phyloP scores from a whole-genome alignment of 2,113 vertebrate species.

The Zosterops pallidus region DNA sequence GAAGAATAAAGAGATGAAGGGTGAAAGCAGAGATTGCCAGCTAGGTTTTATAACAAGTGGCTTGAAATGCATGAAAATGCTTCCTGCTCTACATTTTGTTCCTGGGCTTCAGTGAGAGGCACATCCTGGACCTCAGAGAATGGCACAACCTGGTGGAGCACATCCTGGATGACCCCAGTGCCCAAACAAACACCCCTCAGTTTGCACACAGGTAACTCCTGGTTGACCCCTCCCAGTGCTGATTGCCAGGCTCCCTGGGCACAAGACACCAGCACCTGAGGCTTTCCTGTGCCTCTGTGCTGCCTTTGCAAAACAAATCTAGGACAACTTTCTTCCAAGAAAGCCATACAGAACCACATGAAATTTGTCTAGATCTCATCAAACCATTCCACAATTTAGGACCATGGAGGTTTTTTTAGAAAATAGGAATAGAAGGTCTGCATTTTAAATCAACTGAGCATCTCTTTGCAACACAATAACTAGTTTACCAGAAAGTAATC shows the following conservation, averaged over 20 bases:
- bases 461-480: neutral
- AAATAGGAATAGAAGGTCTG: neutral
- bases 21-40: neutral
- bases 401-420: neutral
- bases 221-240: accelerated
- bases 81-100: neutral
- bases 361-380: neutral
- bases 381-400: neutral
- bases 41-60: neutral
- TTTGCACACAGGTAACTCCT: neutral
- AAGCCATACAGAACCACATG: neutral
- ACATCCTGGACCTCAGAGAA: too few relatives aligned
- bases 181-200: neutral
- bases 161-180: accelerated
- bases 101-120: neutral
- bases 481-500: constrained; percentile 7
- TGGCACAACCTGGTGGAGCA: neutral
- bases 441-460: neutral
- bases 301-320: neutral
- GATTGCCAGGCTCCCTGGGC: neutral
- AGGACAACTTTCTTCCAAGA: neutral
- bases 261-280: accelerated
- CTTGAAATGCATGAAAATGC: neutral
- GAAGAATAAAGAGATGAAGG: neutral
- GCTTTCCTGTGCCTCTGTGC: accelerated